Conservation (phyloP, 2,797 vertebrate genomes). For the Percopsis omiscomaycus region DNA sequence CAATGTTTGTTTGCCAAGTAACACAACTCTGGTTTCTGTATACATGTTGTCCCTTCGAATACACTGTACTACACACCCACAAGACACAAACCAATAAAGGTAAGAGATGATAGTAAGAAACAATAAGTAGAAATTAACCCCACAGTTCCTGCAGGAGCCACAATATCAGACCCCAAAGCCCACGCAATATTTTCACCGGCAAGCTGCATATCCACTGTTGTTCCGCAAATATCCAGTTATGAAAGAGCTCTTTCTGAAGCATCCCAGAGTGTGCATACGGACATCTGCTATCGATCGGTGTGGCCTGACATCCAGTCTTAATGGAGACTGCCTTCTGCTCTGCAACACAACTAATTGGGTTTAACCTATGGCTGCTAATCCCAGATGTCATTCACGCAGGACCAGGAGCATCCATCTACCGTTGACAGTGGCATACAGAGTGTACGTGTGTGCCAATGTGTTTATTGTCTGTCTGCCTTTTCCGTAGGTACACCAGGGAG, state of each 20-base stretch:
- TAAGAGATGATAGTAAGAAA: not conserved
- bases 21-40: not conserved
- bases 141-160: not conserved
- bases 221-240: conserved; percentile 13
- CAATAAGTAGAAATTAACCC: not conserved
- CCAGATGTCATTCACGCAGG: conserved; percentile 32
- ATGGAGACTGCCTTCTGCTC: conserved; percentile 42
- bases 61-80: not conserved
- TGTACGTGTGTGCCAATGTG: not conserved
- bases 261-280: conserved; percentile 33
- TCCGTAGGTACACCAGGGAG: not conserved
- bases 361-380: conserved; percentile 34
- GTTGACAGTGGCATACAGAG: conserved; percentile 21
- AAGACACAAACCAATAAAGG: not conserved
- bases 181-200: not conserved
- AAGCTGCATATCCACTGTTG: not conserved
- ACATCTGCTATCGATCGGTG: conserved; percentile 42
- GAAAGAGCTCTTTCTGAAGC: conserved; percentile 29
- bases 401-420: conserved; percentile 30
- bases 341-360: conserved; percentile 51
- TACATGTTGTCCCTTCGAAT: not conserved
- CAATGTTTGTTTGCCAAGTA: not conserved
- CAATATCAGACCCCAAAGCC: not conserved
- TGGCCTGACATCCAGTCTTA: conserved; percentile 37
- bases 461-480: conserved; percentile 3